phyloP scores from a whole-genome alignment of 2,113 vertebrate genomes.

The Nestor notabilis region DNA sequence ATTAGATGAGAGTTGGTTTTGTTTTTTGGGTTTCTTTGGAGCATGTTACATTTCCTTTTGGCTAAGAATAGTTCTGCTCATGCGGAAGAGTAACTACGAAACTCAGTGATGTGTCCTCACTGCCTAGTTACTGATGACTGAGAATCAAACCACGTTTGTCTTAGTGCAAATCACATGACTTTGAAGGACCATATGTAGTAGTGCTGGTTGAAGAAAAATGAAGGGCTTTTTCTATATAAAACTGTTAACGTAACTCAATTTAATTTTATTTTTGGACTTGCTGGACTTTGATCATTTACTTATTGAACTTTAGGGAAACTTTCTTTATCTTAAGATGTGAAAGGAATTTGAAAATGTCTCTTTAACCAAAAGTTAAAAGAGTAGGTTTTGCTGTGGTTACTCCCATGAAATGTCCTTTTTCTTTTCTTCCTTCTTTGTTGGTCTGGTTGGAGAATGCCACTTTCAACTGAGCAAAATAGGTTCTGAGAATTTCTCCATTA shows the following conservation, averaged over 20 bases:
- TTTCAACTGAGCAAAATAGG: not conserved
- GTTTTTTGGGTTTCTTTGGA: not conserved
- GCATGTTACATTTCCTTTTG: not conserved
- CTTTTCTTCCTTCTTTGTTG: not conserved
- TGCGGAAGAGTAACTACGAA: not conserved
- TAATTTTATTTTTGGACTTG: not conserved
- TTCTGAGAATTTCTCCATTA: not conserved
- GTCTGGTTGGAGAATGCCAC: not conserved
- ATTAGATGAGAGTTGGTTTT: not conserved
- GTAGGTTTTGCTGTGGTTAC: not conserved
- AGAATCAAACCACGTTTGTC: not conserved
- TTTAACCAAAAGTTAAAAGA: not conserved
- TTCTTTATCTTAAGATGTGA: not conserved
- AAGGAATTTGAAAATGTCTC: not conserved
- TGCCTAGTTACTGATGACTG: not conserved
- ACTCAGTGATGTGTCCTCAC: not conserved
- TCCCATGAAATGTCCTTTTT: not conserved
- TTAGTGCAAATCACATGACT: not conserved
- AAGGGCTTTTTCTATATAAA: not conserved
- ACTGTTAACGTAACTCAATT: not conserved
- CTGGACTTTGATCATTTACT: not conserved
- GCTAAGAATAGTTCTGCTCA: not conserved
- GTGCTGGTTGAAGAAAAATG: not conserved
- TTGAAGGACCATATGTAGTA: not conserved
- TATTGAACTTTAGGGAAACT: not conserved